phyloP scores from a whole-genome alignment of 2,113 vertebrate genomes.

The Tringa solitaria region DNA sequence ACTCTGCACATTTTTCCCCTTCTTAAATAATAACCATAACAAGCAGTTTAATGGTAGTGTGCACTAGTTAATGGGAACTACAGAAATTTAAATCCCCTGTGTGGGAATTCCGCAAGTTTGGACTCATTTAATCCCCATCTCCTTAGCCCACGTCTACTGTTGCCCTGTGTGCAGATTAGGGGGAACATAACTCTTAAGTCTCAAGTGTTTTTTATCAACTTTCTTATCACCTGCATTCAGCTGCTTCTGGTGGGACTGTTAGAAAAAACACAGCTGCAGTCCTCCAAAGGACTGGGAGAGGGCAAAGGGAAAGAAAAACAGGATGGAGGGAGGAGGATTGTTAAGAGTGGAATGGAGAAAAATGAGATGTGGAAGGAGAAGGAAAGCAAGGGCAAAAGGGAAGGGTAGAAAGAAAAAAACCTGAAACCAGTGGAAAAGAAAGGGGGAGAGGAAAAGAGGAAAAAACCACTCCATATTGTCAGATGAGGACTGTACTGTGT shows the following conservation, averaged over 20 bases:
- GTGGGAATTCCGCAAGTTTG: background rate
- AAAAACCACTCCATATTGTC: background rate
- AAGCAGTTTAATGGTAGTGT: background rate
- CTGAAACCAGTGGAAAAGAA: background rate
- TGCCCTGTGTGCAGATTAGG: background rate
- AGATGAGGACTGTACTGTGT: background rate
- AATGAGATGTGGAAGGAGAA: background rate
- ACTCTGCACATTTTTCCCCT: background rate
- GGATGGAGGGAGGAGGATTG: background rate
- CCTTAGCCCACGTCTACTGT: background rate
- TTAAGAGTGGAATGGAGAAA: background rate
- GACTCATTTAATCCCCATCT: background rate
- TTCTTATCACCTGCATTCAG: slow-evolving; percentile 17
- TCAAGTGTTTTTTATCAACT: background rate
- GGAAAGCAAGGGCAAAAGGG: background rate
- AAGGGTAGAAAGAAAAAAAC: background rate
- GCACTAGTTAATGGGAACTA: background rate
- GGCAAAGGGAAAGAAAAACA: background rate
- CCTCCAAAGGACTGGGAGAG: background rate
- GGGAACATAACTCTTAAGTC: background rate
- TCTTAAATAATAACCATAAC: background rate
- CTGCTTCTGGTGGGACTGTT: slow-evolving; percentile 6
- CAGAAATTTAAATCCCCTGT: background rate
- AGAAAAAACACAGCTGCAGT: background rate
- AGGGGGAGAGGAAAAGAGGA: background rate